phyloP scores from a whole-genome alignment of 2,888 invertebrate species.

The Epistrophella euchroma region DNA sequence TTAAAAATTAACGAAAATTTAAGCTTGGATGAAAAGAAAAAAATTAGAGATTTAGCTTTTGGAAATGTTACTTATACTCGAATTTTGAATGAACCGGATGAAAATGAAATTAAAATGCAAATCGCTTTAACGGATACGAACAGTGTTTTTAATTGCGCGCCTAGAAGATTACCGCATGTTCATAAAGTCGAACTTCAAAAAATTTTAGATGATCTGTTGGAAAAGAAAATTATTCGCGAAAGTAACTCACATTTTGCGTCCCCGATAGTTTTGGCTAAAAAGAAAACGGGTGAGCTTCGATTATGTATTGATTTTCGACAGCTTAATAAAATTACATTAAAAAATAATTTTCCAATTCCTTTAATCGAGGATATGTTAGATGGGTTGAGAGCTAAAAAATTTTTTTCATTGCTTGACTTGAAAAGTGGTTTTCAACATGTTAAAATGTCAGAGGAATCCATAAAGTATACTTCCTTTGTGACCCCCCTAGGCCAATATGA shows the following conservation, averaged over 20 bases:
- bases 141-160: constrained; percentile 2
- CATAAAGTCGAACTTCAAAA: not conserved
- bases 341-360: constrained; percentile 3
- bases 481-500: too few relatives aligned
- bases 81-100: not conserved
- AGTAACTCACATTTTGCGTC: not conserved
- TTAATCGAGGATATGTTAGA: not conserved
- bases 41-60: not conserved
- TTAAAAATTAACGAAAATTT: constrained; percentile 2
- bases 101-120: not conserved
- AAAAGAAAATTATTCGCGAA: constrained; percentile 1
- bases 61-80: not conserved
- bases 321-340: not conserved
- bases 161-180: not conserved
- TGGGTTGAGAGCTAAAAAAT: not conserved
- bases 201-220: not conserved
- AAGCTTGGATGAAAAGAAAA: not conserved
- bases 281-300: constrained; percentile 3
- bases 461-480: not conserved
- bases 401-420: not conserved
- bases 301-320: constrained; percentile 4
- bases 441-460: not conserved
- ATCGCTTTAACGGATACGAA: not conserved
- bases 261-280: constrained; percentile 1
- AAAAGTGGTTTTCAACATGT: constrained; percentile 1